Base-by-base conservation (phyloP, 2,797 vertebrate genomes). In the Oreochromis grahami region DNA sequence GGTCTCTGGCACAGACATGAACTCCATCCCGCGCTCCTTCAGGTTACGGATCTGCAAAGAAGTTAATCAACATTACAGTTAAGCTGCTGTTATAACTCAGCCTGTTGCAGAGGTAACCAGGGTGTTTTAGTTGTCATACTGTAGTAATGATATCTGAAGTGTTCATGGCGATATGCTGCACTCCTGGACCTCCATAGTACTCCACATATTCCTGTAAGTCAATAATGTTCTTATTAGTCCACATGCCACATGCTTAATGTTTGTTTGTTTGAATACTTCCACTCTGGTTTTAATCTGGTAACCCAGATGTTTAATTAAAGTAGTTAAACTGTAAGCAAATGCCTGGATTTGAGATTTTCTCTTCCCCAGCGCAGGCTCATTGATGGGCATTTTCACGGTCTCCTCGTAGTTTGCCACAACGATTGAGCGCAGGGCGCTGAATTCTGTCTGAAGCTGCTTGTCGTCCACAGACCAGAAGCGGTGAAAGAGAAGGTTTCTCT, bases 381-480 rank as follows among this genome's bases (percentile, higher is more conserved):
- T 99, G 88, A 99, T 99, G 77, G 99, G 98, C 98, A 99, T 99
- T 93, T 98, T 99, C 79, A 99, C 98, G 2, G 98, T 97, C 91
- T 99, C 99, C 86, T 99, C 98, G 0, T 98, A 97, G 94, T 99
- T 99, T 86, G 98, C 96, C 85, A 99, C 97, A 11, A 99, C 99
- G 0, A 99, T 97, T 91, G 99, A 99, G 53, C 98, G 97, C 88
- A 99, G 96, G 8, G 98, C 97, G 2, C 98, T 99, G 90, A 97
- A 99, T 10, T 98, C 97, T 0, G 98, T 99, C 96, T 99, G 97
- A 48, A 99, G 92, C 96, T 99, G 98, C 19, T 98, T 98, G 94
- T 99, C 98, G 0, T 99, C 98, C 94, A 99, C 98, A 0, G 98
- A 99, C 99, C 99, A 99, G 96, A 99, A 99, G 14, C 99, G 98